Conservation (phyloP, 2,888 invertebrate genomes). For the Troglohyphantes excavatus region DNA sequence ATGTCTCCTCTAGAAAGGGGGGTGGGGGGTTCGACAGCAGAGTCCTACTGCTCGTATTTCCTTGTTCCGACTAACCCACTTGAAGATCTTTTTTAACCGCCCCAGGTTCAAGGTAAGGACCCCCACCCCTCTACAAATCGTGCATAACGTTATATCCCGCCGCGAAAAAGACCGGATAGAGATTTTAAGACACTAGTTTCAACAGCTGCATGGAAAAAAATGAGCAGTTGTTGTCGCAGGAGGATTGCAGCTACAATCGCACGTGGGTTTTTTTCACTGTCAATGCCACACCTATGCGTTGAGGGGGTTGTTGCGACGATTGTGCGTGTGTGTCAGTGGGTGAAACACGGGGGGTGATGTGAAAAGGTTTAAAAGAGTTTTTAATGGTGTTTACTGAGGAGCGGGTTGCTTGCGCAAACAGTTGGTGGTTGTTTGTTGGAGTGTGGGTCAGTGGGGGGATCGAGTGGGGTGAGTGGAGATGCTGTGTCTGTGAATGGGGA, state of each 20-base stretch:
- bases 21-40: neutral
- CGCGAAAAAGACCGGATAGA: conserved; percentile 64
- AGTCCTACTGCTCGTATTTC: conserved; percentile 60
- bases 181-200: conserved; percentile 21
- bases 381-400: conserved; percentile 66
- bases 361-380: conserved; percentile 29
- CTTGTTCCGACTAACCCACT: conserved; percentile 75
- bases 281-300: conserved; percentile 30
- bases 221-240: conserved; percentile 42
- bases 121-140: neutral
- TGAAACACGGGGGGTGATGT: conserved; percentile 14
- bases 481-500: conserved; percentile 13
- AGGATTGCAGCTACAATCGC: conserved; percentile 29
- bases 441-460: conserved; percentile 70
- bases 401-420: conserved; percentile 55
- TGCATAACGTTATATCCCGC: neutral
- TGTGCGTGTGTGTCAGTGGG: conserved; percentile 69
- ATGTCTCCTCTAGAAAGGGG: conserved; percentile 12
- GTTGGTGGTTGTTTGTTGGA: conserved; percentile 51
- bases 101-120: conserved; percentile 60
- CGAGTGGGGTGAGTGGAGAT: conserved; percentile 18
- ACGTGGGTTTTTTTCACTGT: conserved; percentile 12
- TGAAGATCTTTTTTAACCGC: conserved; percentile 29
- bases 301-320: conserved; percentile 7
- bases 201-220: conserved; percentile 48